Evolutionary conservation across 1,140 invertebrate genomes (phyloP), one percentile per base, ranked within the genome.

Genomic region (Solen grandis): DNA sequence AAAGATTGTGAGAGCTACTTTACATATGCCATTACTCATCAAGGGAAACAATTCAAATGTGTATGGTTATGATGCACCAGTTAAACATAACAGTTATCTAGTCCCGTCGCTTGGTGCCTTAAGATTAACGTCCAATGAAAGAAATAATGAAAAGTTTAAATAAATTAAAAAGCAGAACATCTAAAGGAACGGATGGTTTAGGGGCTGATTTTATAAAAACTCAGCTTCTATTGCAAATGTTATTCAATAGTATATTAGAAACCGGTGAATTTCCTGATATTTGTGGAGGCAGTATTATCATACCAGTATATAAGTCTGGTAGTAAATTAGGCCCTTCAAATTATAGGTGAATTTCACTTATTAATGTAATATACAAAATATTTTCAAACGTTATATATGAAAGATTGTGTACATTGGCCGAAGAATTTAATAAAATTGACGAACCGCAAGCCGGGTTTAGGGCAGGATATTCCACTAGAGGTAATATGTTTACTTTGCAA

Each of bases 281-380:
- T 46, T 46, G 41, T 46, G 41, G 41, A 19, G 41, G 41, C 8
- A 46, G 41, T 41, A 38, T 68, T 22, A 14, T 68, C 29, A n/a
- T 35, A 35, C 36, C 31, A 0, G 25, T 68, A 68, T 68, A 41
- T 41, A 68, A 68, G n/a, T 22, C 31, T 16, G 63, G 14, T 38
- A 36, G n/a, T 33, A n/a, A 22, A 66, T 29, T 22, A n/a, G 63
- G 16, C 25, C 33, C 31, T 41, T 41, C 0, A 19, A 68, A 68
- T 41, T 68, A 68, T 29, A 5, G 29, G 35, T 19, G 63, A 13
- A 22, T 68, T 41, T 68, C 63, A 22, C 33, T 38, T 19, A 46
- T 68, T 38, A n/a, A 68, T 46, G 35, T 68, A 19, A 35, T 68
- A 46, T 38, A 68, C 36, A 70, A 55, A 22, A 54, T 55, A 52